phyloP scores from a whole-genome alignment of 2,113 vertebrate genomes.

The Oreochromis aureus region DNA sequence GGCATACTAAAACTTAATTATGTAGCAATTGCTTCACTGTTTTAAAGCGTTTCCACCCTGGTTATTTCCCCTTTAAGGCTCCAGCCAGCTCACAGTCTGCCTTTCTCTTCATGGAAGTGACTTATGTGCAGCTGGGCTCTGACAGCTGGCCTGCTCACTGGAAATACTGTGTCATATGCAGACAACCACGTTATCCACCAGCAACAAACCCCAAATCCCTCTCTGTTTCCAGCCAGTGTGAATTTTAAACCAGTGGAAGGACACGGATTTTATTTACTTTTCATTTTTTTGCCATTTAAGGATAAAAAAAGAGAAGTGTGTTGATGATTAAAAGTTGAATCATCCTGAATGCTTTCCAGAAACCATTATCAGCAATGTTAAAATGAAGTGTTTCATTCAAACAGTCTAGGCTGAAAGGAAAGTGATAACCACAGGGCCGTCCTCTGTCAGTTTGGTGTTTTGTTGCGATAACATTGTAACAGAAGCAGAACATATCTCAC shows the following conservation, averaged over 20 bases:
- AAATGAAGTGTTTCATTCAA: neutral
- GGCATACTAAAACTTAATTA: neutral
- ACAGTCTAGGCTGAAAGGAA: neutral
- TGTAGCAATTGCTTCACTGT: neutral
- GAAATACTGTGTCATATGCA: slow-evolving; percentile 50
- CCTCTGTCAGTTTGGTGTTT: neutral
- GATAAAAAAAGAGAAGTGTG: neutral
- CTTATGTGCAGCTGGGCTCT: neutral
- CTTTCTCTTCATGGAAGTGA: neutral
- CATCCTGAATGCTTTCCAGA: neutral
- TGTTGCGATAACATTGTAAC: neutral
- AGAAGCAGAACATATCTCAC: neutral
- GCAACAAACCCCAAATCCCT: neutral
- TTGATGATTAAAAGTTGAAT: neutral
- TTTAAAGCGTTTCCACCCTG: neutral
- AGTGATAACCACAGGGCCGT: neutral
- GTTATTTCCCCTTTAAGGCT: neutral
- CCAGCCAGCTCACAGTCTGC: neutral
- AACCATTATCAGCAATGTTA: neutral
- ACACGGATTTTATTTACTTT: neutral
- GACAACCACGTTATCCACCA: slow-evolving; percentile 11
- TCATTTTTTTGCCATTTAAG: slow-evolving; percentile 17
- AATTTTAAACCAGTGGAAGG: neutral
- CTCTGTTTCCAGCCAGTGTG: neutral
- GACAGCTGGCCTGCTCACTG: slow-evolving; percentile 44